Evolutionary conservation across 1,140 invertebrate genomes (phyloP).

Genomic region (Plectrocnemia conspersa): DNA sequence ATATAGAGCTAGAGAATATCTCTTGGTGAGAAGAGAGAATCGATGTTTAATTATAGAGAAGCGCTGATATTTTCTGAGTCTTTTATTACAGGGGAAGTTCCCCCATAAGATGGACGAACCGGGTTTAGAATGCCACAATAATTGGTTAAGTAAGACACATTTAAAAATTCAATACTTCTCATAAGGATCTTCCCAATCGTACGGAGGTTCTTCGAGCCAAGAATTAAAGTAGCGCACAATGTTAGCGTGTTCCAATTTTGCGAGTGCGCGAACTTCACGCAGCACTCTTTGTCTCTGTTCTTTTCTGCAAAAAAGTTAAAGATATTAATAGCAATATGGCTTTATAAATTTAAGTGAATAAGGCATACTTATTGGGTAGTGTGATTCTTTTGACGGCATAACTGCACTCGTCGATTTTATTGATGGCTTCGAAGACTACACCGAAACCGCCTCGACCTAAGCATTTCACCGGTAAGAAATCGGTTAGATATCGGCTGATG

Average conservation of each 20-base stretch:
- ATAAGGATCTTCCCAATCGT: constrained; percentile 72
- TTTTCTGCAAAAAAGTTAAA: constrained; percentile 51
- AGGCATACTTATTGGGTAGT: constrained; percentile 70
- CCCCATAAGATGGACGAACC: too few relatives aligned
- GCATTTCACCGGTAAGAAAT: constrained; percentile 80
- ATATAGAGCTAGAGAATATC: too few relatives aligned
- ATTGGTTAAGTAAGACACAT: not conserved
- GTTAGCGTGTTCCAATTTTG: constrained; percentile 89
- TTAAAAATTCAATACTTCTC: constrained; percentile 25
- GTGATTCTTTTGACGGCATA: constrained; percentile 95
- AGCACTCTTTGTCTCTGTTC: constrained; percentile 80
- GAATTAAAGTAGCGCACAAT: constrained; percentile 94
- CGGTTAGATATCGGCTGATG: constrained; percentile 72
- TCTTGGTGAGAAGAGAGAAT: too few relatives aligned
- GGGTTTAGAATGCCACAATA: too few relatives aligned
- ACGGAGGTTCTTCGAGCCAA: constrained; percentile 88
- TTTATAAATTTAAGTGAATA: not conserved
- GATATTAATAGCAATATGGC: not conserved
- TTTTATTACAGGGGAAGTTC: too few relatives aligned
- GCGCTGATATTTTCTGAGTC: too few relatives aligned
- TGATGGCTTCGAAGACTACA: constrained; percentile 91
- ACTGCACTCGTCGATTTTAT: constrained; percentile 89
- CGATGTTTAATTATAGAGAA: too few relatives aligned
- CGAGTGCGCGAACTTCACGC: constrained; percentile 89
- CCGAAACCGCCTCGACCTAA: constrained; percentile 95